Base-by-base conservation (phyloP, 2,797 vertebrate genomes). In the Staurois parvus region DNA sequence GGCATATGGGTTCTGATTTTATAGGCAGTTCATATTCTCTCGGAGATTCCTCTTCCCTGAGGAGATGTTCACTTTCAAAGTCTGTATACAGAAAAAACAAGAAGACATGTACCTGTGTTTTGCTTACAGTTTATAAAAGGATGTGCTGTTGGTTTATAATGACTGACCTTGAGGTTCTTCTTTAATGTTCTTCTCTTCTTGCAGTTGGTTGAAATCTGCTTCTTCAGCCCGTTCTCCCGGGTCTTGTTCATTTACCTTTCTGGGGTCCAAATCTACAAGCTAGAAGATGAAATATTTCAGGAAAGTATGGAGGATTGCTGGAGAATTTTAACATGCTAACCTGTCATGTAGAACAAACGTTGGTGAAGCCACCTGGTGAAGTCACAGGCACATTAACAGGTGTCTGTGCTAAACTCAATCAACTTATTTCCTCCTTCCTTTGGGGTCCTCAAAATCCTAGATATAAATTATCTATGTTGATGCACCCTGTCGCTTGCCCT, bases 71-170 rank as follows among this genome's bases (percentile, higher is more conserved):
- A 19, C 42, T 52, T 52, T 83, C 68, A 56, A 30, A 13, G 1
- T 15, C 79, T 73, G 68, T 59, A 24, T 62, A 42, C 8, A 72
- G 29, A 72, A 82, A 26, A 72, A 37, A 56, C 8, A 56, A 7
- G 5, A 30, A 56, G 13, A 34, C 29, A 56, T 28, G 17, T n/a
- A 48, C 13, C 42, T 64, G 9, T 37, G 37, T 37, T n/a, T 64
- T 11, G 10, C 10, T 15, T 19, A 66, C 9, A 66, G 10, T 64
- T n/a, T 26, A 26, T 26, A 26, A 62, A 37, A 10, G 24, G 0
- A 28, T 28, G 28, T 29, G 15, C 28, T 26, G 24, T 30, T 21
- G 8, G 0, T 32, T 28, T 32, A 32, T 32, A 17, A 1, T 81
- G 11, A 52, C 76, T 66, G 24, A 81, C 77, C 72, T 69, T 64